Base-by-base conservation (phyloP, 2,797 vertebrate species). In the Chelon labrosus region DNA sequence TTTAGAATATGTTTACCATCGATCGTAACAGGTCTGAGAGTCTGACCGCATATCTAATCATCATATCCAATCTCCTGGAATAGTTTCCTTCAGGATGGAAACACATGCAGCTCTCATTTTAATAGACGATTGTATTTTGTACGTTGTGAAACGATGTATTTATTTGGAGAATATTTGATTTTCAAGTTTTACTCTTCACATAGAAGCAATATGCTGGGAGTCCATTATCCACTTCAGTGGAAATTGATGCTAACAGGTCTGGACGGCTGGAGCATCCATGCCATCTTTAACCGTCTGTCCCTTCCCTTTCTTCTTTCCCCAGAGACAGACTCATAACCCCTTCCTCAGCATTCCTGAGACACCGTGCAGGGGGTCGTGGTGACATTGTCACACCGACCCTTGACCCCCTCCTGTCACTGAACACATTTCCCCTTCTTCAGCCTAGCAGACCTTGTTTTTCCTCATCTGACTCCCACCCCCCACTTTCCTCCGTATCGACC, bases 401-500 rank as follows among this genome's bases (percentile, higher is more conserved):
- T 85, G 72, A 77, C 74, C 87, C 69, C 22, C 10, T 73, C 68
- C 73, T 85, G 86, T 85, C 87, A 80, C 62, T 79, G 62, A 90
- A 59, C 78, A 70, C 69, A 60, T 81, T 55, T 76, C 64, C 38
- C 37, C 70, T 52, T 58, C 72, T 47, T 76, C 67, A n/a, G 31
- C 77, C 65, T 12, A 31, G 57, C 41, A n/a, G 39, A 47, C 68
- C 68, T 73, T 2, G 0, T 14, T 55, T 65, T 54, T 49, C 73
- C 52, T 35, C 60, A 63, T 55, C 53, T 65, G 44, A 37, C 19
- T 66, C 70, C 75, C 59, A 55, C 70, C 66, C 77, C 66, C 51
- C 2, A 44, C 58, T 16, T 27, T 20, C 22, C 46, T 6, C 64
- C 5, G 6, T 54, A 41, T 55, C 42, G 50, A 13, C 25, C 52